phyloP scores from a whole-genome alignment of 2,113 vertebrate genomes.

The Platanista minor region DNA sequence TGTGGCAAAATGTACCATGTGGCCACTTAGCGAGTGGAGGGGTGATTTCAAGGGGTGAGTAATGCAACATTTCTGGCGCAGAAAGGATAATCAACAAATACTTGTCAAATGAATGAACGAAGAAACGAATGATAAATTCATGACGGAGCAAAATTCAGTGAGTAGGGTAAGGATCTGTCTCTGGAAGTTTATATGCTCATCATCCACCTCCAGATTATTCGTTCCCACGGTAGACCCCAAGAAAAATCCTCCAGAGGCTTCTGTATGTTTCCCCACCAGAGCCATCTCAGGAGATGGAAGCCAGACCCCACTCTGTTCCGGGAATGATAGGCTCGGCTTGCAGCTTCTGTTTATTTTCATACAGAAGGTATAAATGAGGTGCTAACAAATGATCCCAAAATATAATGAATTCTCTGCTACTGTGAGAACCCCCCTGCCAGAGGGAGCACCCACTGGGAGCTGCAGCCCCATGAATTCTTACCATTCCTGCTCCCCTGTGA shows the following conservation, averaged over 20 bases:
- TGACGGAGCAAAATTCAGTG: not conserved
- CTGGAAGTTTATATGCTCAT: not conserved
- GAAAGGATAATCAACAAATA: not conserved
- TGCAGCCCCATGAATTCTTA: constrained; percentile 34
- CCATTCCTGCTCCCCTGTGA: not conserved
- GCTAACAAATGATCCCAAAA: constrained; percentile 54
- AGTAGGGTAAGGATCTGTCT: not conserved
- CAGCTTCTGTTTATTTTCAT: constrained; percentile 70
- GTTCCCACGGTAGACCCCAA: constrained; percentile 5
- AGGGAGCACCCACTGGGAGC: not conserved
- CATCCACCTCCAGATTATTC: not conserved
- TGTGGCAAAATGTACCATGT: not conserved
- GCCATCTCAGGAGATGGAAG: constrained; percentile 56
- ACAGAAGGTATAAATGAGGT: constrained; percentile 66
- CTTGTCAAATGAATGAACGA: not conserved
- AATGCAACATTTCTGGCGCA: not conserved
- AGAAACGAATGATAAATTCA: not conserved
- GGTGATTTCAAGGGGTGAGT: not conserved
- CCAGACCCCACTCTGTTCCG: constrained; percentile 53
- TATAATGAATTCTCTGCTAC: constrained; percentile 62
- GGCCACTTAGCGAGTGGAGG: not conserved
- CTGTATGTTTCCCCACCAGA: not conserved
- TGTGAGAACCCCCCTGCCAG: not conserved
- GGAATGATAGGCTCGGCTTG: constrained; percentile 57
- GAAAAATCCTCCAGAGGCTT: constrained; percentile 8